Conservation (phyloP, 2,113 vertebrate species). For the Malurus elegans region DNA sequence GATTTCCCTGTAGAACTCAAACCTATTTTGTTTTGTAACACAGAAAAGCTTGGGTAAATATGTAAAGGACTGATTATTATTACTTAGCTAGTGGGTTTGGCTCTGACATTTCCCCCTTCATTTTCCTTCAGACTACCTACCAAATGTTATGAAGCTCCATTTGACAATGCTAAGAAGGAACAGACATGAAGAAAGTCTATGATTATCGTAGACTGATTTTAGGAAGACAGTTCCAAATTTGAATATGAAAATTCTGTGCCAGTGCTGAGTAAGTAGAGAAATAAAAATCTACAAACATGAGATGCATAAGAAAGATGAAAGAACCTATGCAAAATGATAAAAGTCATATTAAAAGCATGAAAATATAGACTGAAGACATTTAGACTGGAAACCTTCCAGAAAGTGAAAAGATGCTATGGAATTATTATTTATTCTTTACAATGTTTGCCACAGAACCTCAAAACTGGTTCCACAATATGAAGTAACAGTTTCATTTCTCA, state of each 20-base stretch:
- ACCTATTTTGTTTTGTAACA: background rate
- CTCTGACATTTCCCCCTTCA: background rate
- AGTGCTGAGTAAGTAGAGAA: background rate
- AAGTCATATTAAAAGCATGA: background rate
- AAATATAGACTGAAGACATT: background rate
- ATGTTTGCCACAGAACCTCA: background rate
- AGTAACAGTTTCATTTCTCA: background rate
- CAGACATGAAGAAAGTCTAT: background rate
- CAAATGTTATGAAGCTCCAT: background rate
- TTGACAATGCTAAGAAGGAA: background rate
- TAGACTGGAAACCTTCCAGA: background rate
- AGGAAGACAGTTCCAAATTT: background rate
- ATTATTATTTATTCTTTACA: background rate
- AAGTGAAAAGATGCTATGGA: background rate
- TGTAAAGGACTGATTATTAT: background rate
- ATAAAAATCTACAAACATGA: background rate
- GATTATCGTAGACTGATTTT: background rate
- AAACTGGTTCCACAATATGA: background rate
- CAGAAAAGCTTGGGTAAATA: background rate
- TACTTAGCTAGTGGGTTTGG: background rate
- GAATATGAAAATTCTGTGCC: background rate
- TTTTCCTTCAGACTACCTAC: background rate
- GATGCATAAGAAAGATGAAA: background rate
- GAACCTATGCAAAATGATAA: background rate
- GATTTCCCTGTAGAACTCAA: background rate